Evolutionary conservation across 2,113 vertebrate genomes (phyloP).

Genomic region (Psophia crepitans): DNA sequence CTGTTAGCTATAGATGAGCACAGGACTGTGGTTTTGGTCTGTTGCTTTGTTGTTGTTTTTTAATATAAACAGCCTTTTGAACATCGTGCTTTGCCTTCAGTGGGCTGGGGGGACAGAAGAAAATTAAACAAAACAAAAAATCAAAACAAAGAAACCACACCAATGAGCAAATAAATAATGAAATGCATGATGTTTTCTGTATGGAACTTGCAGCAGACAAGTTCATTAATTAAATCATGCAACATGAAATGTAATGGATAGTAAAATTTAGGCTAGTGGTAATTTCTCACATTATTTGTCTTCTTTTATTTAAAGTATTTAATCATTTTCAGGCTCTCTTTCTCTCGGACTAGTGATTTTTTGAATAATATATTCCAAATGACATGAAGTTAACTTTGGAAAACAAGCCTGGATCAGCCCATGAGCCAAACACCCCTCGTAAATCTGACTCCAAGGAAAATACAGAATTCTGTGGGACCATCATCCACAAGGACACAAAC

Average conservation of each 20-base stretch:
- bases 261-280: neutral
- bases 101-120: neutral
- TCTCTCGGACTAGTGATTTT: neutral
- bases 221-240: conserved; percentile 20
- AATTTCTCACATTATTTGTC: neutral
- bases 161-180: conserved; percentile 21
- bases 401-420: neutral
- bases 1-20: conserved; percentile 7
- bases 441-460: conserved; percentile 11
- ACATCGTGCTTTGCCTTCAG: neutral
- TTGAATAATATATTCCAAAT: neutral
- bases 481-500: neutral
- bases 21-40: conserved; percentile 27
- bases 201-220: conserved; percentile 21
- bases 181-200: neutral
- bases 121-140: conserved; percentile 17
- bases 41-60: conserved; percentile 39
- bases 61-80: conserved; percentile 48
- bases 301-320: neutral
- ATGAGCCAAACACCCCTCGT: neutral
- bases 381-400: neutral
- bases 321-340: neutral
- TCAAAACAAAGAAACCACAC: conserved; percentile 58
- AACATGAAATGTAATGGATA: neutral
- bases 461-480: neutral